Evolutionary conservation across 2,797 vertebrate genomes (phyloP).

Genomic region (Cynodonichthys magdalenae): DNA sequence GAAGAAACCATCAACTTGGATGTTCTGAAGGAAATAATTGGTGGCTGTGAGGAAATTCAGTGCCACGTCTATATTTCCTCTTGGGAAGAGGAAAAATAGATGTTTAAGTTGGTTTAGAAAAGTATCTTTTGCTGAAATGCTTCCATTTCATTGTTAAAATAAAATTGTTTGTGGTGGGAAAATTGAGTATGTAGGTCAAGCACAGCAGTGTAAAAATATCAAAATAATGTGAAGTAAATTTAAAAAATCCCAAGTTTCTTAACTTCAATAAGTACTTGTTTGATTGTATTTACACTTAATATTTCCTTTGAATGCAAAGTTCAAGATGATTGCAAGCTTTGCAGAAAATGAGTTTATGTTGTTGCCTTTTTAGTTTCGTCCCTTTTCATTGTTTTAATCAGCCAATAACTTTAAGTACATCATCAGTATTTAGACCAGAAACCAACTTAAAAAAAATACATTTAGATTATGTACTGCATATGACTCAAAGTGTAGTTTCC

Average conservation of each 20-base stretch:
- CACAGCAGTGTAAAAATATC: no score
- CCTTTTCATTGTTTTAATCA: not conserved
- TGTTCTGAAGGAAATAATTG: slow-evolving; percentile 78
- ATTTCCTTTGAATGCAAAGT: not conserved
- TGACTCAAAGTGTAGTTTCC: no score
- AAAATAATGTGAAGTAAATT: no score
- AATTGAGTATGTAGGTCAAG: no score
- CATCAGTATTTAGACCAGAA: not conserved
- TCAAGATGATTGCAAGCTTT: not conserved
- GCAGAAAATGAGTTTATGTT: not conserved
- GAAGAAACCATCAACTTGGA: slow-evolving; percentile 84
- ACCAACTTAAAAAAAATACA: not conserved
- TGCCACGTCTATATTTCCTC: slow-evolving; percentile 81
- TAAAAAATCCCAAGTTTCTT: no score
- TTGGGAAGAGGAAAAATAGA: slow-evolving; percentile 20
- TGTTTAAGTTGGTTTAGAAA: not conserved
- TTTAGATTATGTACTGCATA: no score
- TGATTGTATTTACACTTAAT: not conserved
- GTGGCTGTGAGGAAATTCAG: slow-evolving; percentile 36
- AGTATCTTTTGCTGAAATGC: no score
- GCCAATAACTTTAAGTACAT: not conserved
- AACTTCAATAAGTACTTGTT: not conserved
- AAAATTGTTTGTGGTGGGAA: no score
- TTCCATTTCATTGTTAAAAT: no score
- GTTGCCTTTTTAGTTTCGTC: not conserved